phyloP scores from a whole-genome alignment of 2,113 vertebrate species.

The Hippocampus zosterae region DNA sequence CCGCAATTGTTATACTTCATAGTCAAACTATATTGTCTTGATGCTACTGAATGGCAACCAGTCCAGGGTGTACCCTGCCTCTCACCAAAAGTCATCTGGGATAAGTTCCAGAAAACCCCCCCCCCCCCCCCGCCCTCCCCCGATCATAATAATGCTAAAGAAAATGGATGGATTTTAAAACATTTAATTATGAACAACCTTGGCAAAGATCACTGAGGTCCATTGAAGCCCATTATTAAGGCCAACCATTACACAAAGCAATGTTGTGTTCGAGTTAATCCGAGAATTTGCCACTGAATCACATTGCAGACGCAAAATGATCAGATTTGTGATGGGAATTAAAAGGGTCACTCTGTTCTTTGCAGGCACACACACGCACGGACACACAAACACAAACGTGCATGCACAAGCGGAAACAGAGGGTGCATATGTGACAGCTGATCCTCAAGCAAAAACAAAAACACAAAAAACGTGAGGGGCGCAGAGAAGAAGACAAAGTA shows the following conservation, averaged over 20 bases:
- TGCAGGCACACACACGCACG: neutral
- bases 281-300: neutral
- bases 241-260: neutral
- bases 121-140: no score
- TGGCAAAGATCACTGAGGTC: neutral
- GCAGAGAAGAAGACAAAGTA: neutral
- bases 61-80: no score
- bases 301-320: neutral
- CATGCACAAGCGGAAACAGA: conserved; percentile 33
- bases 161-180: no score
- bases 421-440: conserved; percentile 61
- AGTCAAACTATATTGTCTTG: no score
- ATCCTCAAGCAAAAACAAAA: conserved; percentile 25
- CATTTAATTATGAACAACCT: neutral
- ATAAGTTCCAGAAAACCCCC: no score
- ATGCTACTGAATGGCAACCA: no score
- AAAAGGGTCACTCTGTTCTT: neutral
- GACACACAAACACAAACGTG: no score
- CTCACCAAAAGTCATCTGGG: no score
- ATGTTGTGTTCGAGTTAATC: neutral
- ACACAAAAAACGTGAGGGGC: neutral
- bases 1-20: no score
- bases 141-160: no score
- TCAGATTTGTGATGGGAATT: neutral
- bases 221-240: neutral